phyloP scores from a whole-genome alignment of 1,140 invertebrate genomes.

The Panulirus ornatus region DNA sequence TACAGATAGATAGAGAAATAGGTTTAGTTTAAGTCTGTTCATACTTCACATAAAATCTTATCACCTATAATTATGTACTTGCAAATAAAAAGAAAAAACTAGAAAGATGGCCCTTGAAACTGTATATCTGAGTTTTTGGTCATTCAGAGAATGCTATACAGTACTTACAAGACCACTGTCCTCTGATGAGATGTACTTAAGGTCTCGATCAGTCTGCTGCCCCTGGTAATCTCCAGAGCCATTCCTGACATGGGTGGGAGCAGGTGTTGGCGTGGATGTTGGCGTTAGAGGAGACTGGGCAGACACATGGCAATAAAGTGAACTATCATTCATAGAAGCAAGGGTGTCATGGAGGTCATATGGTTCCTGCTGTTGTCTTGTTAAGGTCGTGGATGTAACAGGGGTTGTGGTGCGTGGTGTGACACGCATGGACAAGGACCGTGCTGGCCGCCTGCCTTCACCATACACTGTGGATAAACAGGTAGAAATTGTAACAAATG shows the following conservation, averaged over 20 bases:
- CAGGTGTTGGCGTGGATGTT: constrained; percentile 75
- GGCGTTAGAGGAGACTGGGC: constrained; percentile 64
- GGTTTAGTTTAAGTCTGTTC: no score
- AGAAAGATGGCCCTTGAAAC: no score
- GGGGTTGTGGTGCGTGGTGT: constrained; percentile 77
- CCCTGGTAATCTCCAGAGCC: constrained; percentile 79
- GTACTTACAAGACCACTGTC: constrained; percentile 76
- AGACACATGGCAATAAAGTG: constrained; percentile 70
- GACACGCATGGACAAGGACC: constrained; percentile 76
- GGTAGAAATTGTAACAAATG: no score
- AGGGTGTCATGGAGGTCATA: constrained; percentile 62
- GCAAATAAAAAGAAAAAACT: no score
- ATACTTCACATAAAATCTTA: no score
- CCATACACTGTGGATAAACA: constrained; percentile 47
- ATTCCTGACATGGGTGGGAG: constrained; percentile 76
- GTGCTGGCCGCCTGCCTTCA: constrained; percentile 62
- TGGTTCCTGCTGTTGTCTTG: constrained; percentile 25
- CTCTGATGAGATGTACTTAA: constrained; percentile 75
- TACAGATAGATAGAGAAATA: no score
- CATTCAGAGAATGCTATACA: no score
- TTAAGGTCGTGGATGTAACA: constrained; percentile 7
- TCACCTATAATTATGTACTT: no score
- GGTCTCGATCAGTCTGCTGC: constrained; percentile 57
- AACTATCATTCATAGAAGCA: constrained; percentile 61
- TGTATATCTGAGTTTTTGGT: no score